Conservation (phyloP, 2,113 vertebrate species). For the Alces alces region DNA sequence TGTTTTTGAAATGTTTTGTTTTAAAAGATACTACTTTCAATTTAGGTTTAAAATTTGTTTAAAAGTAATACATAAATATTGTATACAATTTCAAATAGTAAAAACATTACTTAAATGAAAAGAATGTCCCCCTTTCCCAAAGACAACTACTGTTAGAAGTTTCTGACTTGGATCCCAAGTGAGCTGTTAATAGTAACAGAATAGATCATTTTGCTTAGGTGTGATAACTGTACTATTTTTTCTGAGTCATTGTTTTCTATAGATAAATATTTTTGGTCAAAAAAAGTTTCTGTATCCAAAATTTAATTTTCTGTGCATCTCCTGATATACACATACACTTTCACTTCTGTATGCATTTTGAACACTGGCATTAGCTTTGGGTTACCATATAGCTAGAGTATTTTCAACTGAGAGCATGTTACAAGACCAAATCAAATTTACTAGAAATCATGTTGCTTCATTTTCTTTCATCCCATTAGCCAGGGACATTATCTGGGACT, state of each 20-base stretch:
- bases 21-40: neutral
- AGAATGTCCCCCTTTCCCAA: neutral
- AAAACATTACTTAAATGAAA: conserved; percentile 26
- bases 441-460: conserved; percentile 53
- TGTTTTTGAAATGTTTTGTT: neutral
- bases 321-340: neutral
- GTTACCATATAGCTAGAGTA: neutral
- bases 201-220: neutral
- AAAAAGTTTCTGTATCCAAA: neutral
- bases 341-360: neutral
- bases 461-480: conserved; percentile 52
- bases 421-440: conserved; percentile 43
- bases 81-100: neutral
- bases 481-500: conserved; percentile 46
- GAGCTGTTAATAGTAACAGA: neutral
- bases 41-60: neutral
- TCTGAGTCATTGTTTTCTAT: neutral
- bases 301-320: conserved; percentile 9
- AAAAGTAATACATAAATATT: neutral
- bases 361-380: conserved; percentile 10
- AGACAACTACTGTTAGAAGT: neutral
- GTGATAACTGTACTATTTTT: neutral
- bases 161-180: neutral
- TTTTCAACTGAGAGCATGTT: conserved; percentile 25
- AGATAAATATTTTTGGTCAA: neutral